phyloP scores from a whole-genome alignment of 2,797 vertebrate species.

The Schizopygopsis malacanthus region DNA sequence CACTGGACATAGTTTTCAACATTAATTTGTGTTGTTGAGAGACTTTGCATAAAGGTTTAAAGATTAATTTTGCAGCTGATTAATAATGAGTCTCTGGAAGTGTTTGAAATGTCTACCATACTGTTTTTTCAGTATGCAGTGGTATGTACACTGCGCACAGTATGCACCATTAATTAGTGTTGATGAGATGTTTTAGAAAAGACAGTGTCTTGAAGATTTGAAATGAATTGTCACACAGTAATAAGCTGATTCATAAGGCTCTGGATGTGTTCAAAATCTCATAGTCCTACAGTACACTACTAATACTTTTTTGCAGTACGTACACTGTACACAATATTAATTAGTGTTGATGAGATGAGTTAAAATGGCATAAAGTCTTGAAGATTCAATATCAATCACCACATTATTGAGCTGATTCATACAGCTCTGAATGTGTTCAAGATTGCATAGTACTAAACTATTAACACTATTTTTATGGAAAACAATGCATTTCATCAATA shows the following conservation, averaged over 20 bases:
- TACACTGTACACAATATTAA: background rate
- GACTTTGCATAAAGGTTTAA: background rate
- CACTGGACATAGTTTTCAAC: background rate
- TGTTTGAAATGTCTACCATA: background rate
- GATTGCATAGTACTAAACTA: background rate
- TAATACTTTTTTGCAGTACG: background rate
- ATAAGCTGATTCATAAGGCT: background rate
- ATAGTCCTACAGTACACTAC: background rate
- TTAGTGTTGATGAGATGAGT: background rate
- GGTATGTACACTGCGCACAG: background rate
- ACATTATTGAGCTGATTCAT: background rate
- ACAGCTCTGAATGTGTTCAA: background rate
- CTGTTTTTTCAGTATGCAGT: background rate
- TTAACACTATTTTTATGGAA: background rate
- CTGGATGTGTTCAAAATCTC: background rate
- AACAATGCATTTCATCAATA: background rate
- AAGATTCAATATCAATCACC: background rate
- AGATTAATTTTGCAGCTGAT: background rate
- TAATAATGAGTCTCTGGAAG: background rate
- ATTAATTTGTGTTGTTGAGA: background rate
- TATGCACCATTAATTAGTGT: background rate
- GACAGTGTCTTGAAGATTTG: background rate
- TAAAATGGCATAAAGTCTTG: background rate
- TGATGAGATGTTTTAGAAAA: background rate
- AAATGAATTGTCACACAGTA: background rate